These are phyloP conservation scores for Orientallactaga bullata DNA, from an alignment of 2,113 vertebrate species.

Conservation along the genomic window DNA sequence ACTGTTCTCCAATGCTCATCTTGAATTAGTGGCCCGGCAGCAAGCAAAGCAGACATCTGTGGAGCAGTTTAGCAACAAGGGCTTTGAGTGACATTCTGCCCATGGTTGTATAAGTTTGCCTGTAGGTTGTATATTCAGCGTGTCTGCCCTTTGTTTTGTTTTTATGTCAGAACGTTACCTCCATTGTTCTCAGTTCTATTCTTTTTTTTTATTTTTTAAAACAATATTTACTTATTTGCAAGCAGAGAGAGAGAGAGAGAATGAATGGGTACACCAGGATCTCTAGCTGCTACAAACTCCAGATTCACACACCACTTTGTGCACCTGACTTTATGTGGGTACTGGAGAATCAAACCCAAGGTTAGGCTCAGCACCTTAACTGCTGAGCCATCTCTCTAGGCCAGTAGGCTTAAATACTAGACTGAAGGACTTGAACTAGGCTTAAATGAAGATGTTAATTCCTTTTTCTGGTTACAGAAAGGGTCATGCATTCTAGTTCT, in stretches of 20 bases:
- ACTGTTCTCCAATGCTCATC: not conserved
- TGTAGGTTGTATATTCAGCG: accelerated
- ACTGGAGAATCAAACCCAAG: too few relatives aligned
- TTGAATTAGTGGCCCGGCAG: not conserved
- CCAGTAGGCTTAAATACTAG: too few relatives aligned
- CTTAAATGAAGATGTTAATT: not conserved
- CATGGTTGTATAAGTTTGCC: too few relatives aligned
- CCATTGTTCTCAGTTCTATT: not conserved
- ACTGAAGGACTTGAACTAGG: not conserved
- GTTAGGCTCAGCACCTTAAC: too few relatives aligned
- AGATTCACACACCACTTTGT: too few relatives aligned
- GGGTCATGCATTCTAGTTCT: not conserved
- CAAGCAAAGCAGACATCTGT: not conserved
- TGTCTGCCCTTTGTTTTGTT: not conserved
- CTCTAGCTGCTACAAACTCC: too few relatives aligned
- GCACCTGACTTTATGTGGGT: too few relatives aligned
- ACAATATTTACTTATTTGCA: too few relatives aligned
- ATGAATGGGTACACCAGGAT: too few relatives aligned
- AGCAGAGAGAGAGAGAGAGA: too few relatives aligned
- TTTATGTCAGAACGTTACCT: not conserved
- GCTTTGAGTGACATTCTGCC: not conserved
- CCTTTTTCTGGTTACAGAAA: not conserved
- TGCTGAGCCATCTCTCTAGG: too few relatives aligned
- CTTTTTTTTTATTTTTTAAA: too few relatives aligned
- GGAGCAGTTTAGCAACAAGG: conserved; percentile 23